Percentiles rank a stretch among this genome's conserved stretches.
Evolutionary conservation across 2,888 invertebrate genomes (phyloP).

Genomic region (Xestia c-nigrum): DNA sequence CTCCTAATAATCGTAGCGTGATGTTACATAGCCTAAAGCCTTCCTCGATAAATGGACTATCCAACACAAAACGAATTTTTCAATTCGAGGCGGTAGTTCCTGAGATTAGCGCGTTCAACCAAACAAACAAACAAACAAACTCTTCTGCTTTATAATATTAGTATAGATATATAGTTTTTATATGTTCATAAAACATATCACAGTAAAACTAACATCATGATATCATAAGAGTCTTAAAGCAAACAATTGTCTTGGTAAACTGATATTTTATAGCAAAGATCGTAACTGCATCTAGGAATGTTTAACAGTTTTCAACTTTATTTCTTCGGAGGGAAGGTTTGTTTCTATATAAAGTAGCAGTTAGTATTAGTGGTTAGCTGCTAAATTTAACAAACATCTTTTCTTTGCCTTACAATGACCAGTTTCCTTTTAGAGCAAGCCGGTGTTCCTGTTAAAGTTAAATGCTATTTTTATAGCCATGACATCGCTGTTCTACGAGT

Average conservation of each 20-base stretch:
- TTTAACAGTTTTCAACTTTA: conserved; percentile 10
- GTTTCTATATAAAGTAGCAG: background rate
- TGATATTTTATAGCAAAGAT: background rate
- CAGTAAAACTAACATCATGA: background rate
- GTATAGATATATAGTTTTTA: too few relatives aligned
- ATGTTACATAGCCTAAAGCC: too few relatives aligned
- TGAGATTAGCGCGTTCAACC: too few relatives aligned
- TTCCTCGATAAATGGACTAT: too few relatives aligned
- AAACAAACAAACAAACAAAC: too few relatives aligned
- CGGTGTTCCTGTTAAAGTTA: conserved; percentile 21
- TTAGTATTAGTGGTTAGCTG: conserved; percentile 10
- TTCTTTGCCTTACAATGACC: conserved; percentile 66
- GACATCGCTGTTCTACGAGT: background rate
- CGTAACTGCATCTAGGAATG: background rate
- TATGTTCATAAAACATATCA: background rate
- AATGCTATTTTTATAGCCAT: conserved; percentile 13
- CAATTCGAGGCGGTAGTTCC: too few relatives aligned
- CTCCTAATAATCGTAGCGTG: too few relatives aligned
- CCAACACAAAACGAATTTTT: too few relatives aligned
- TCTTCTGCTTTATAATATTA: too few relatives aligned
- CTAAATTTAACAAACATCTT: conserved; percentile 53
- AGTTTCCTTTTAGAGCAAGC: conserved; percentile 62
- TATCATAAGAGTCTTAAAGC: background rate
- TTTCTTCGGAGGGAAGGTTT: fast-evolving
- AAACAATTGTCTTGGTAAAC: background rate